Base-by-base conservation (phyloP, 2,888 invertebrate species). In the Oxystoma pomonae region DNA sequence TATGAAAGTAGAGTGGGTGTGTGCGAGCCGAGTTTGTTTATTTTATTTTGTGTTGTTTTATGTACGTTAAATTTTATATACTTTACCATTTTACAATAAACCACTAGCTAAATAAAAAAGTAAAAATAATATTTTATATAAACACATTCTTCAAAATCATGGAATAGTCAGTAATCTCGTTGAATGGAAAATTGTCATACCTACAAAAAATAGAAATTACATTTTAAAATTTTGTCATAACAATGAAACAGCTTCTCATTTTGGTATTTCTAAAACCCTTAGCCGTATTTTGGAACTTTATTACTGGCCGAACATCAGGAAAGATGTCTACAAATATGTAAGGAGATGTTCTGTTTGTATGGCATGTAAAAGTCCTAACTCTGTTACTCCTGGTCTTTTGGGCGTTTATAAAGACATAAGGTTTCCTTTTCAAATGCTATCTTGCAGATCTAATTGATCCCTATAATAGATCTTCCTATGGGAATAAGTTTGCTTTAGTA, bases 111-210 rank as follows among this genome's bases (percentile, higher is more conserved):
- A 18, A 65, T 69, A 9, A 53, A 55, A 55, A 16, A 53, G 35
- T 16, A 62, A 67, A 55, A 62, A 64, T 59, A 63, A 61, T 59
- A 35, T 67, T 12, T 55, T 66, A n/a, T 62, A 63, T 50, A 68
- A 65, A 56, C 65, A 67, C 57, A 49, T 65, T 49, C 65, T 68
- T 22, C 35, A 35, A 35, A 35, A 56, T n/a, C 35, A 59, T 59
- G 49, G 18, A 22, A 18, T 61, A 9, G 50, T 53, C 58, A 55
- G 64, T 16, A 67, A 65, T 49, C 16, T 63, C 5, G 55, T 19
- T 12, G 65, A 70, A 21, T 70, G 70, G 68, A 70, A 71, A 64
- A 65, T 69, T 58, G 67, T 70, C 1, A 64, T 71, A 3, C 69
- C 68, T 55, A 59, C 62, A 1, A 57, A 16, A 1, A 61, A 69